phyloP scores from a whole-genome alignment of 2,888 invertebrate species.

The Abscondita cerata region DNA sequence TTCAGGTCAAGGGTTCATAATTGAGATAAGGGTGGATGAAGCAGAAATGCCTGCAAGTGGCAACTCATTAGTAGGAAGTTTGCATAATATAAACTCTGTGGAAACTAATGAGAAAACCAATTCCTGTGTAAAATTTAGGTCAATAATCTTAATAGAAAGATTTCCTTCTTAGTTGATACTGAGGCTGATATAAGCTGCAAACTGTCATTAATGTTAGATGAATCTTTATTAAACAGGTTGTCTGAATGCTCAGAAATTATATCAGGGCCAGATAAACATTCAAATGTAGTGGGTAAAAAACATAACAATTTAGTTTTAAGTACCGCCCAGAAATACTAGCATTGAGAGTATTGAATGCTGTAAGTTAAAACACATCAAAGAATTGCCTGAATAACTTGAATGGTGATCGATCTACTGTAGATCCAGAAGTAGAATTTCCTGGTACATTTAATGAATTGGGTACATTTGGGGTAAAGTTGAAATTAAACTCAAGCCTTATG shows the following conservation, averaged over 20 bases:
- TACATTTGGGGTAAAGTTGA: background rate
- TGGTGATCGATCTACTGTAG: background rate
- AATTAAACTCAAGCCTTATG: constrained; percentile 16
- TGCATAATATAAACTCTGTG: background rate
- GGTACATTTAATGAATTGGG: background rate
- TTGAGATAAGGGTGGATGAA: no score
- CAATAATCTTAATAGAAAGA: no score
- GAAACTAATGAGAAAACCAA: background rate
- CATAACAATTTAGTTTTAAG: background rate
- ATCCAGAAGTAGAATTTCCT: background rate
- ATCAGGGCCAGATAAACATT: background rate
- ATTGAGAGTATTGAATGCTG: background rate
- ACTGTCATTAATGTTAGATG: background rate
- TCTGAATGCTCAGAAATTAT: background rate
- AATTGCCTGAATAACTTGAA: background rate
- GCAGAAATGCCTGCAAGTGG: no score
- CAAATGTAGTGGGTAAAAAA: background rate
- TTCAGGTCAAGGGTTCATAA: no score
- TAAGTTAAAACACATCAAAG: background rate
- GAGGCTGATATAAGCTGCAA: background rate
- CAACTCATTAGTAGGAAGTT: background rate
- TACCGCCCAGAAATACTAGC: background rate
- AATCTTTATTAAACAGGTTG: background rate
- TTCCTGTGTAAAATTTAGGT: no score
- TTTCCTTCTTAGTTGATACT: no score